Base-by-base conservation (phyloP, 2,797 vertebrate species). In the Manis pentadactyla region DNA sequence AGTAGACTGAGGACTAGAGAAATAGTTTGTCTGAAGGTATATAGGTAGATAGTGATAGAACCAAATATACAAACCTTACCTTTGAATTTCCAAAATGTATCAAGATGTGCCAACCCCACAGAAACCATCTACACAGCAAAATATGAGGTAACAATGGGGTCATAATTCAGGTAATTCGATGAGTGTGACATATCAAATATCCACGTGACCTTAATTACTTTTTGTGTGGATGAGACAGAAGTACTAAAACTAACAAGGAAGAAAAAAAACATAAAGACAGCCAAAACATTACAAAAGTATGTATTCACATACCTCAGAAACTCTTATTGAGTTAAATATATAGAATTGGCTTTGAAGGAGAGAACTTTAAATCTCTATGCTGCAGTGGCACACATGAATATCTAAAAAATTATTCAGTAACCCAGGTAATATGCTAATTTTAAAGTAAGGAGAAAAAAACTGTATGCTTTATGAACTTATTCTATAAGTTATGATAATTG, bases 401-500 rank as follows among this genome's bases (percentile, higher is more conserved):
- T 83, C 82, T 93, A 87, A 93, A 94, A 46, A 96, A 81, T 83
- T 93, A 66, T 78, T 83, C 51, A 71, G 78, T 84, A 89, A 91
- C 29, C 19, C 59, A 63, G 73, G 51, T 78, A 93, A 69, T 83
- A 94, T 73, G 94, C 94, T 84, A 93, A 93, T 96, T 95, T 97
- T 87, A 92, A 90, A 95, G 15, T 79, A 93, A 93, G 49, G 39
- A 49, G 14, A n/a, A 61, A 68, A 94, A 61, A 55, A 1, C 19
- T 96, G 93, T 85, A 86, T 83, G 49, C 51, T 83, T 94, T 88
- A 68, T 83, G 88, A 86, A 83, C 27, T 74, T 95, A 71, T 84
- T 95, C 88, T 94, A 17, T 95, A 92, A 78, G 61, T 96, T 95
- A 88, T 12, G 49, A 55, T 94, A 97, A 83, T 95, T 95, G 37